Evolutionary conservation across 2,888 invertebrate genomes (phyloP).

Genomic region (Hirtodrosophila trivittata): DNA sequence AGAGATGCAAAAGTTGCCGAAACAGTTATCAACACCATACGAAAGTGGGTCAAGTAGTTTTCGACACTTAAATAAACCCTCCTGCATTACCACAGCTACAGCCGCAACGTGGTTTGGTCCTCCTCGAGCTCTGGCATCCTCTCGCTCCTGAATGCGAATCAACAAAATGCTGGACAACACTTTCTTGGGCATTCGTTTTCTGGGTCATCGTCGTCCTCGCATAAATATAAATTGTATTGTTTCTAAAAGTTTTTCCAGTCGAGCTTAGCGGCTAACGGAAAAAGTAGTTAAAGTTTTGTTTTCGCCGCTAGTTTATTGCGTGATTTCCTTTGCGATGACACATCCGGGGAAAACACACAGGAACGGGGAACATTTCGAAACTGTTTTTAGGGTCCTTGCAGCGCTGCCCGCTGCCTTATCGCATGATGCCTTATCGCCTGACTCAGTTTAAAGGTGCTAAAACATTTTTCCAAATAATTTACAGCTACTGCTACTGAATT

Average conservation of each 20-base stretch:
- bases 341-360: constrained; percentile 2
- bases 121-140: constrained; percentile 16
- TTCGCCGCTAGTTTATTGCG: constrained; percentile 75
- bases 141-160: constrained; percentile 14
- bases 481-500: constrained; percentile 48
- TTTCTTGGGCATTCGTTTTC: constrained; percentile 53
- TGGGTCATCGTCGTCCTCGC: constrained; percentile 71
- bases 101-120: constrained; percentile 6
- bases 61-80: constrained; percentile 67
- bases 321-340: constrained; percentile 73
- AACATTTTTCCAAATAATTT: constrained; percentile 66
- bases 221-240: constrained; percentile 82
- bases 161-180: constrained; percentile 35
- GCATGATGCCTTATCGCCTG: too few relatives aligned
- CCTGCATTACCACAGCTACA: too few relatives aligned
- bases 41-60: constrained; percentile 79
- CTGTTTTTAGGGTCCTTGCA: too few relatives aligned
- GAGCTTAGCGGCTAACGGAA: constrained; percentile 73
- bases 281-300: constrained; percentile 78
- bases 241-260: constrained; percentile 70
- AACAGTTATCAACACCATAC: constrained; percentile 59
- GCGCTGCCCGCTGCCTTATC: too few relatives aligned
- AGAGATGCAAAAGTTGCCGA: constrained; percentile 45
- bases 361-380: too few relatives aligned
- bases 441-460: constrained; percentile 52